Evolutionary conservation across 1,140 invertebrate species (phyloP).

Genomic region (Lysiphlebus fabarum): DNA sequence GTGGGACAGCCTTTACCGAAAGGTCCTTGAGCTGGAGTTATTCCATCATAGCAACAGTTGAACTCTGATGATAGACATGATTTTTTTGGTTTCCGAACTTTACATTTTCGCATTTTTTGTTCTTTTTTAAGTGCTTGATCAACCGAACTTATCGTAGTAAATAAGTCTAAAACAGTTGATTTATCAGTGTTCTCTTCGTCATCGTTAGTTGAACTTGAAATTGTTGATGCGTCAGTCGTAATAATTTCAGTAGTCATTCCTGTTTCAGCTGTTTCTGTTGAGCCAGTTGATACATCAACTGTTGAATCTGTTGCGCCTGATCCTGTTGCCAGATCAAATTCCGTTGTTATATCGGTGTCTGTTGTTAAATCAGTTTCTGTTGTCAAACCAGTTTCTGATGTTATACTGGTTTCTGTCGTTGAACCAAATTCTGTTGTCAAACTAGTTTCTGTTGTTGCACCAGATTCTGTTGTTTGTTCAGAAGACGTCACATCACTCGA

Average conservation of each 20-base stretch:
- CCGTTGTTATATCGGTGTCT: constrained; percentile 30
- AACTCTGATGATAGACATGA: constrained; percentile 70
- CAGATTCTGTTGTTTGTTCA: constrained; percentile 22
- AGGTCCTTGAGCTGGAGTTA: constrained; percentile 77
- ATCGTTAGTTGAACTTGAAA: constrained; percentile 19
- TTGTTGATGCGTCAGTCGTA: constrained; percentile 27
- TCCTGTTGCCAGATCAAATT: constrained; percentile 33
- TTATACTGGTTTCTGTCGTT: constrained; percentile 30
- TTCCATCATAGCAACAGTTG: constrained; percentile 87
- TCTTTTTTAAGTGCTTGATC: constrained; percentile 53
- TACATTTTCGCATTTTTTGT: constrained; percentile 61
- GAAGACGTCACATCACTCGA: neutral
- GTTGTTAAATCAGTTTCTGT: constrained; percentile 26
- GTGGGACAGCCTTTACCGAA: constrained; percentile 78
- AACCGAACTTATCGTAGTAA: constrained; percentile 46
- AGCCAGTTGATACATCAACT: constrained; percentile 15
- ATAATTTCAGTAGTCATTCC: constrained; percentile 19
- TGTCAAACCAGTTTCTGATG: constrained; percentile 25
- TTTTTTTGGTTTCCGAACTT: constrained; percentile 56
- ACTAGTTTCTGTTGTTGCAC: constrained; percentile 25
- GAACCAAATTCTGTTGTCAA: constrained; percentile 26
- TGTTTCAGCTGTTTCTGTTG: constrained; percentile 19
- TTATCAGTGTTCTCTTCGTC: constrained; percentile 36
- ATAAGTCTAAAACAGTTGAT: constrained; percentile 40
- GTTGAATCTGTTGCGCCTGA: constrained; percentile 20